Evolutionary conservation across 2,113 vertebrate species (phyloP), one percentile per base, ranked within the genome.

Genomic region (Merops nubicus): DNA sequence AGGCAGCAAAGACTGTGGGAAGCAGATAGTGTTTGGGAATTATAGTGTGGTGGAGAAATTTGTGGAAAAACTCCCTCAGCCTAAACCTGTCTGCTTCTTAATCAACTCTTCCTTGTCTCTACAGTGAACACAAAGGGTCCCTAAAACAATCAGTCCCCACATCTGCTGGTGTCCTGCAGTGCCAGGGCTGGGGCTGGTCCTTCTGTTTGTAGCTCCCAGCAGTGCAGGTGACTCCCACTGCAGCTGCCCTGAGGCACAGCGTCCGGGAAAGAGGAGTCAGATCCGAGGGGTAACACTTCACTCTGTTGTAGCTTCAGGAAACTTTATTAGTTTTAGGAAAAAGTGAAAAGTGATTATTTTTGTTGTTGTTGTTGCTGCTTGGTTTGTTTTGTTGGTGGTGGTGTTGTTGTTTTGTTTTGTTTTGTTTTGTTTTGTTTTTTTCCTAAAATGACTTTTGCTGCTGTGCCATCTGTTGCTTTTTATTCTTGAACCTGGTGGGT

Each of bases 391-490:
- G 48, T 50, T 22, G n/a, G n/a, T n/a, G n/a, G n/a, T n/a, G n/a
- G n/a, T n/a, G n/a, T n/a, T n/a, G n/a, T n/a, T n/a, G 5, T 50
- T 50, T 69, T 83, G 59, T 54, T 51, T 50, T 50, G 48, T 50
- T 22, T 50, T 9, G 5, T 50, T 50, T 69, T 83, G 59, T 54
- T 51, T 50, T 50, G 48, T 50, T 22, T 50, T 9, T 50, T 47
- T 18, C 19, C 19, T 47, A 47, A 47, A 89, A 83, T 0, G 0
- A 53, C 59, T 89, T 62, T 59, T 64, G 31, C 70, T 54, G 15
- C 70, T 54, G 15, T 92, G 64, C 78, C 51, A 83, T 90, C 70
- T 93, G 75, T 57, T 92, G 70, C 81, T 69, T 88, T 87, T 74
- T 81, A 59, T 89, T 83, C 78, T 54, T 57, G 59, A 84, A 57